These are phyloP conservation scores for Macroglossus sobrinus DNA, from an alignment of 2,113 vertebrate species.

Conservation along the genomic window DNA sequence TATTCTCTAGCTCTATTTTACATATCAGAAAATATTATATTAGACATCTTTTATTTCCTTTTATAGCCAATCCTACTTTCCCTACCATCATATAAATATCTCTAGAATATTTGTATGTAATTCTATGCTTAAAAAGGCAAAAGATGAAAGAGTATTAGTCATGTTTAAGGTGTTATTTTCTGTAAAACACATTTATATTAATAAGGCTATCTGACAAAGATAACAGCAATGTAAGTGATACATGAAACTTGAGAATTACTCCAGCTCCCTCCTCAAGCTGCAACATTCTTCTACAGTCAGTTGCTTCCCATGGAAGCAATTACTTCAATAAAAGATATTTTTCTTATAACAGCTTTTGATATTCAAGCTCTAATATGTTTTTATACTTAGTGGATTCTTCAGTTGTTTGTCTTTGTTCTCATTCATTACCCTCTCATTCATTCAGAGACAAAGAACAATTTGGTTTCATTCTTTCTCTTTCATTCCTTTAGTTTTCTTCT, in stretches of 20 bases:
- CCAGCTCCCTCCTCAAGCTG: background rate
- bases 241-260: background rate
- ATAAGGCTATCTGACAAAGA: background rate
- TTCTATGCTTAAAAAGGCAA: background rate
- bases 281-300: background rate
- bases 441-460: background rate
- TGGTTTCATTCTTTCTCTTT: background rate
- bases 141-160: background rate
- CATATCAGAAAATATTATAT: background rate
- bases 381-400: background rate
- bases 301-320: background rate
- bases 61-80: background rate
- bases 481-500: background rate
- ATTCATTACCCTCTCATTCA: background rate
- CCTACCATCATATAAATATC: background rate
- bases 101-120: background rate
- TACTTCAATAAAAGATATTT: background rate
- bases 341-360: background rate
- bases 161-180: background rate
- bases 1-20: background rate
- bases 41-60: background rate
- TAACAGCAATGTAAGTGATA: background rate
- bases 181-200: background rate
- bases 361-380: background rate
- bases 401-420: background rate